Base-by-base conservation (phyloP, 1,140 invertebrate genomes). In the Stratiolaelaps scimitus region DNA sequence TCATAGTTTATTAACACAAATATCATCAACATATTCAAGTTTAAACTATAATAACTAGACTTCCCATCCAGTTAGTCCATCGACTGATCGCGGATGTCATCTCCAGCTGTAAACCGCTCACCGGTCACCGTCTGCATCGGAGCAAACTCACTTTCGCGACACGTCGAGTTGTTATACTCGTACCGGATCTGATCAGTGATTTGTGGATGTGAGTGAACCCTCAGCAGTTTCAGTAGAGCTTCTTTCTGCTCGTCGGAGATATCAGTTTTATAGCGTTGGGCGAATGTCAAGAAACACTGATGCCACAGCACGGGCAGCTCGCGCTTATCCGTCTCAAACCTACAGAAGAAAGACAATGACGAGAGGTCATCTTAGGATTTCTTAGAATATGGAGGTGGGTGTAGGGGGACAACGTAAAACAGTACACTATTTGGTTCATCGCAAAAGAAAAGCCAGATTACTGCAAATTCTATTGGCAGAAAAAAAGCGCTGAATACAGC, bases 281-380 rank as follows among this genome's bases (percentile, higher is more conserved):
- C 85, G 81, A 98, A 98, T 1, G 89, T 89, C 45, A 98, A 77
- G 19, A 98, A 78, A 64, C 88, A 82, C 75, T 98, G 93, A 77
- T 98, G 93, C 95, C 94, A 98, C 60, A 98, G 75, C 15, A 98
- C 92, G 17, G 95, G 94, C 67, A 98, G 76, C 69, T 85, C 83
- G 68, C 90, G 81, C 56, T 78, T 77, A 72, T 96, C 92, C 70
- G 80, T 78, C 73, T 87, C 82, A 77, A 96, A 95, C 72, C 90
- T 92, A 72, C 53, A 79, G 73, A 68, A 65, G 70, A 69, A 19
- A 65, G 34, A 0, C 48, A 48, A 1, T 70, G 7, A 53, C 2
- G 43, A 28, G n/a, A 67, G 7, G 6, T 34, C 19, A 67, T 20
- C 19, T 19, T 67, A 67, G 17, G 5, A 15, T 65, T 30, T 64